Evolutionary conservation across 2,113 vertebrate species (phyloP).

Genomic region (Lagopus leucura): DNA sequence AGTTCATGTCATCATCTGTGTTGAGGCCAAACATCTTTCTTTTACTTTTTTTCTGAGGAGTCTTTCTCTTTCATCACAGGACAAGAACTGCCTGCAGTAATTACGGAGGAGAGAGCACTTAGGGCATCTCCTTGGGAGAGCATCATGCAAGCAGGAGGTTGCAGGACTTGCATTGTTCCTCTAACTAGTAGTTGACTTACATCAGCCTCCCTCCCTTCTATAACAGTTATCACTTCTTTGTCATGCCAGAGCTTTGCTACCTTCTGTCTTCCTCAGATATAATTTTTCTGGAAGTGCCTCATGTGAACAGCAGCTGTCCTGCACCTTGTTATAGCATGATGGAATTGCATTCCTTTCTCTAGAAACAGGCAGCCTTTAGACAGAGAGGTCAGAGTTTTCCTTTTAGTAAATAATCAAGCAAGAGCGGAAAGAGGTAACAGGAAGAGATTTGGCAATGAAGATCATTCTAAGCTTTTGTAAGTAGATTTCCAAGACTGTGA

Average conservation of each 20-base stretch:
- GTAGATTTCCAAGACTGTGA: constrained; percentile 22
- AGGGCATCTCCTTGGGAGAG: background rate
- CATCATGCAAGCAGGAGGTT: background rate
- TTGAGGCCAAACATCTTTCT: constrained; percentile 2
- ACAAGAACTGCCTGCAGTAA: background rate
- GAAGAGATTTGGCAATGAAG: constrained; percentile 12
- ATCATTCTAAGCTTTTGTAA: background rate
- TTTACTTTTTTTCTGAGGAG: background rate
- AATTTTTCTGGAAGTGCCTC: background rate
- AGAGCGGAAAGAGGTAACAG: background rate
- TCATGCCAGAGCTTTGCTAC: background rate
- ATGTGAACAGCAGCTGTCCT: fast-evolving
- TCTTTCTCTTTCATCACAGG: background rate
- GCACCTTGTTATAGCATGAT: background rate
- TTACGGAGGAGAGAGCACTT: background rate
- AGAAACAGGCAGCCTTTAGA: background rate
- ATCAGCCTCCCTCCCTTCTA: background rate
- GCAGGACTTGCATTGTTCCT: background rate
- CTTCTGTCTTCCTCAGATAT: background rate
- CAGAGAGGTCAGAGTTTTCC: background rate
- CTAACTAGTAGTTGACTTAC: background rate
- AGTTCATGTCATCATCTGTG: constrained; percentile 9
- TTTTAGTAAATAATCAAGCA: constrained; percentile 27
- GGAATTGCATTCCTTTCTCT: background rate
- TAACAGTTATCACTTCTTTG: background rate